These are phyloP conservation scores for Platalea minor DNA, from an alignment of 2,797 vertebrate genomes.

Conservation along the genomic window DNA sequence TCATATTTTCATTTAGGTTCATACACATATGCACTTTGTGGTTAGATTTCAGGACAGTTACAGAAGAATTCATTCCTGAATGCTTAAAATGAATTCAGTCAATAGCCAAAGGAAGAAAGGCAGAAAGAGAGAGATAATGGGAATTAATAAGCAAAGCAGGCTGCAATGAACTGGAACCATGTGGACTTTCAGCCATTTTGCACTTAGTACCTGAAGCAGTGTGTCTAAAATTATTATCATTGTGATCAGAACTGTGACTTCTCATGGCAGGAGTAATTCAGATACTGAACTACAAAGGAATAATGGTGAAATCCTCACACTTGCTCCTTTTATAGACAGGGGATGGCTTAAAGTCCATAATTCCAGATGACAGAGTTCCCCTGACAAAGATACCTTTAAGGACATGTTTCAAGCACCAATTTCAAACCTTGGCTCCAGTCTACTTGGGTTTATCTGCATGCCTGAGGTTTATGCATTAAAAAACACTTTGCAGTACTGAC, in stretches of 20 bases:
- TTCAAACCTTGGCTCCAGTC: not conserved
- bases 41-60: slow-evolving; percentile 42
- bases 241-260: not conserved
- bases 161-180: not conserved
- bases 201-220: not conserved
- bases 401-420: not conserved
- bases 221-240: not conserved
- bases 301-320: not conserved
- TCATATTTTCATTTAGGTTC: slow-evolving; percentile 35
- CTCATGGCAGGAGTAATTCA: not conserved
- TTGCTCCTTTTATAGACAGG: not conserved
- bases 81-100: not conserved
- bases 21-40: not conserved
- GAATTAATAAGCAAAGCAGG: not conserved
- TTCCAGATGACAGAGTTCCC: not conserved
- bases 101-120: not conserved
- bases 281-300: not conserved
- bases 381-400: not conserved
- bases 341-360: not conserved
- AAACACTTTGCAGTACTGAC: not conserved
- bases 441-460: slow-evolving; percentile 10
- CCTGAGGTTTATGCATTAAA: slow-evolving; percentile 14
- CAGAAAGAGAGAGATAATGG: not conserved
- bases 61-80: not conserved
- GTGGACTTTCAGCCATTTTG: not conserved